These are phyloP conservation scores for Asobara japonica DNA, from an alignment of 1,140 invertebrate species.

Conservation along the genomic window DNA sequence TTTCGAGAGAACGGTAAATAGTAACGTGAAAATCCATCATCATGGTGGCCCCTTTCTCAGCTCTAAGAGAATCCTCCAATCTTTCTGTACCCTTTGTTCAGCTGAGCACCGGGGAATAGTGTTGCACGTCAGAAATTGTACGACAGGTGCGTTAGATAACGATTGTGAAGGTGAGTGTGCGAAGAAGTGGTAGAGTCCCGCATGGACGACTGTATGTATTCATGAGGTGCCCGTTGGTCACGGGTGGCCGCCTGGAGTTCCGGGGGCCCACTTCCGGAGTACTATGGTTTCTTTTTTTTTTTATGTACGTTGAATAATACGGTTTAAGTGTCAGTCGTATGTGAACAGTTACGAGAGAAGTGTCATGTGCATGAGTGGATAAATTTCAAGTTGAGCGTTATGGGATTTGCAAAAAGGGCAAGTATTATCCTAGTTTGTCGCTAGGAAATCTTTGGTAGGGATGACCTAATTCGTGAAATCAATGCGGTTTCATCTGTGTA, in stretches of 20 bases:
- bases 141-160: slow-evolving; percentile 53
- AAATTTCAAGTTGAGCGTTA: not conserved
- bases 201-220: slow-evolving; percentile 46
- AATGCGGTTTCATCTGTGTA: too few relatives aligned
- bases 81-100: slow-evolving; percentile 10
- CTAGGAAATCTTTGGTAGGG: too few relatives aligned
- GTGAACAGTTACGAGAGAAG: slow-evolving; percentile 45
- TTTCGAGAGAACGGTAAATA: not conserved
- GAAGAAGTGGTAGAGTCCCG: slow-evolving; percentile 28
- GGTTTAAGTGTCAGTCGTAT: slow-evolving; percentile 48
- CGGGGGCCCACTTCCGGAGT: slow-evolving; percentile 65
- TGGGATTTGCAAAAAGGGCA: not conserved
- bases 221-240: slow-evolving; percentile 58
- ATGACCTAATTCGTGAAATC: too few relatives aligned
- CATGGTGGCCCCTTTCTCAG: not conserved
- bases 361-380: not conserved
- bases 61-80: slow-evolving; percentile 16
- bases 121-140: slow-evolving; percentile 6
- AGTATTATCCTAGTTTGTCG: too few relatives aligned
- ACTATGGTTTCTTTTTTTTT: slow-evolving; percentile 56
- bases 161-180: slow-evolving; percentile 27
- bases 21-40: slow-evolving; percentile 19
- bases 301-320: slow-evolving; percentile 40
- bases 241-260: slow-evolving; percentile 63
- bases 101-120: slow-evolving; percentile 13